Percentiles rank a stretch among this genome's conserved stretches.
Conservation (phyloP, 2,888 invertebrate species). For the Pyrgus malvae region DNA sequence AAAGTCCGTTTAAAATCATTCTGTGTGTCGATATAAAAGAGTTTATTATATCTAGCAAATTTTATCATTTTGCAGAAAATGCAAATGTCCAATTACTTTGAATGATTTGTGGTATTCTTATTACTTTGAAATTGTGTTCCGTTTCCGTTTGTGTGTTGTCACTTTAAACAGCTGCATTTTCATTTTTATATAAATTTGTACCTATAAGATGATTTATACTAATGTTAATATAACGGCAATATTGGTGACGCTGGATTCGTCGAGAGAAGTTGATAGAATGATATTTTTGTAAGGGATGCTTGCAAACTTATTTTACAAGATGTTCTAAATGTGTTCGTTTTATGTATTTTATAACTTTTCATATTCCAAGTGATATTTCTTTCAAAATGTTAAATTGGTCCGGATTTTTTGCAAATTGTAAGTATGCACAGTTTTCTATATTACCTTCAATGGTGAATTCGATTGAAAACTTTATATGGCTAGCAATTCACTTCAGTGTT, state of each 20-base stretch:
- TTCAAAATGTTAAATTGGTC: slow-evolving; percentile 9
- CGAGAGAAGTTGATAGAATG: slow-evolving; percentile 29
- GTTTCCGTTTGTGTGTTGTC: slow-evolving; percentile 11
- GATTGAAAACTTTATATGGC: no score
- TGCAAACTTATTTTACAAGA: slow-evolving; percentile 40
- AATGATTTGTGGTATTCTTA: no score
- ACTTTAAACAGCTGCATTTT: slow-evolving; percentile 22
- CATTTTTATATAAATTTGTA: slow-evolving; percentile 34
- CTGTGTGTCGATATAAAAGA: no score
- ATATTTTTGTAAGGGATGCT: slow-evolving; percentile 54
- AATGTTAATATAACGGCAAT: slow-evolving; percentile 42
- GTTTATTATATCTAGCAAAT: no score
- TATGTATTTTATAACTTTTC: slow-evolving; percentile 13
- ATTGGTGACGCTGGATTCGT: slow-evolving; percentile 44
- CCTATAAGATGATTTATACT: slow-evolving; percentile 24
- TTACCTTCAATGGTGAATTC: neutral
- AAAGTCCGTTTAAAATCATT: no score
- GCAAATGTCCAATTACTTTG: no score
- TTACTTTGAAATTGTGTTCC: no score
- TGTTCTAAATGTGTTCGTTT: slow-evolving; percentile 20
- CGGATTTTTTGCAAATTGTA: neutral
- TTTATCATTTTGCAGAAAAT: no score
- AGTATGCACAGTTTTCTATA: neutral
- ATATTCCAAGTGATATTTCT: slow-evolving; percentile 10
- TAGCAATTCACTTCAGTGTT: no score